Base-by-base conservation (phyloP, 2,888 invertebrate species). In the Drosophila peninsularis region DNA sequence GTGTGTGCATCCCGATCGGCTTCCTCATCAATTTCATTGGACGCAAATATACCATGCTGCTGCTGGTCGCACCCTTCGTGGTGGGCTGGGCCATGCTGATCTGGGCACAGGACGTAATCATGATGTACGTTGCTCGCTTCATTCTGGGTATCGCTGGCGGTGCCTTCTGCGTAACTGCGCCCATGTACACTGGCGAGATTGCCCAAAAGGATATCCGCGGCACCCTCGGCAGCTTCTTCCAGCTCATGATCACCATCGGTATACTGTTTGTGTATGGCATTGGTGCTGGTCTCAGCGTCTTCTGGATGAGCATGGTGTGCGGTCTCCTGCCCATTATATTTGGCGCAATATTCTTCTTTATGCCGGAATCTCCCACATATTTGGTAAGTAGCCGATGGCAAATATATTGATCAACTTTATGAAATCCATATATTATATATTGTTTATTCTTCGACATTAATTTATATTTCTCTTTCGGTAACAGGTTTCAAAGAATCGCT, bases 351-450 rank as follows among this genome's bases (percentile, higher is more conserved):
- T 96, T 97, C 92, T 94, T 96, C 84, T 96, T 96, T 81, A 96
- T 98, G 95, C 98, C 98, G 0, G 98, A 98, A 92, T 95, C 96
- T 5, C 98, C 98, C 0, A 94, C 95, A 32, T 96, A 94, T 90
- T 93, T 95, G 76, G 93, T 96, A 72, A 90, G 90, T 75, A 32
- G 13, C 6, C 39, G 5, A 37, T 37, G 34, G 36, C 24, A 24
- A 24, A 24, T 24, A 24, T 24, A 24, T n/a, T n/a, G n/a, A n/a
- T n/a, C n/a, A n/a, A n/a, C n/a, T n/a, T n/a, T n/a, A n/a, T n/a
- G n/a, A 24, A 24, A 24, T 24, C 4, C 5, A 24, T 24, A 24
- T 3, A 30, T 30, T 30, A 30, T 30, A 10, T 10, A 30, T 10
- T 30, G 1, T 10, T 9, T 27, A 27, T 27, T 27, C 27, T 27